Evolutionary conservation across 2,797 vertebrate genomes (phyloP).

Genomic region (Melanotaenia pygmaea): DNA sequence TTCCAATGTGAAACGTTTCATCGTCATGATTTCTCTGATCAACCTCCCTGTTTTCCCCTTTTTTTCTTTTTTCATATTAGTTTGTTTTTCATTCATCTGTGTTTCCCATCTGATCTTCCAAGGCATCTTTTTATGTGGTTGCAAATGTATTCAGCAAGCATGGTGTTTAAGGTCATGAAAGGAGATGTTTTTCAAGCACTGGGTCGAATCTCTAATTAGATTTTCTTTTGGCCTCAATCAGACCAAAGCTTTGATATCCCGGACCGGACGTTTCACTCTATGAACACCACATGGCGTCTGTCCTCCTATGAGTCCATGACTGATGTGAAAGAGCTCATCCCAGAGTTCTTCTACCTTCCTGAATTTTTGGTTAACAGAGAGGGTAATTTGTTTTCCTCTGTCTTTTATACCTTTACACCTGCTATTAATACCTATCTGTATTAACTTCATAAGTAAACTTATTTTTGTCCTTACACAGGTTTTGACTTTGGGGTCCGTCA

Average conservation of each 20-base stretch:
- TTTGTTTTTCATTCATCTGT: constrained; percentile 52
- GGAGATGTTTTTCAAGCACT: constrained; percentile 68
- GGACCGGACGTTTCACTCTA: constrained; percentile 99
- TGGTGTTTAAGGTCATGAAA: constrained; percentile 67
- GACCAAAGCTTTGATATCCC: constrained; percentile 99
- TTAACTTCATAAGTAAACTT: neutral
- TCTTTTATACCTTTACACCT: neutral
- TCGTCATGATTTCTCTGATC: constrained; percentile 53
- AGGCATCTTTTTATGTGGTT: constrained; percentile 64
- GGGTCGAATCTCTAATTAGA: constrained; percentile 69
- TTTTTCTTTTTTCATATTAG: constrained; percentile 33
- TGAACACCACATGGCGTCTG: constrained; percentile 98
- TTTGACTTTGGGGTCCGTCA: constrained; percentile 99
- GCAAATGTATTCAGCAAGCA: constrained; percentile 67
- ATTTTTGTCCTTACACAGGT: constrained; percentile 75
- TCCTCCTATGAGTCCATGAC: constrained; percentile 99
- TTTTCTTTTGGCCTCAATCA: constrained; percentile 75
- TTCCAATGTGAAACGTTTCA: constrained; percentile 60
- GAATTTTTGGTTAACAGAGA: constrained; percentile 98
- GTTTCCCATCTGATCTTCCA: constrained; percentile 60
- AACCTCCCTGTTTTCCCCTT: constrained; percentile 17
- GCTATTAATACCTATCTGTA: neutral
- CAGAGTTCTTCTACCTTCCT: constrained; percentile 98
- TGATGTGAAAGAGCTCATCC: constrained; percentile 97
- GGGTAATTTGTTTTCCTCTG: constrained; percentile 78